Evolutionary conservation across 2,888 invertebrate genomes (phyloP), one percentile per base, ranked within the genome.

Genomic region (Rapana venosa): DNA sequence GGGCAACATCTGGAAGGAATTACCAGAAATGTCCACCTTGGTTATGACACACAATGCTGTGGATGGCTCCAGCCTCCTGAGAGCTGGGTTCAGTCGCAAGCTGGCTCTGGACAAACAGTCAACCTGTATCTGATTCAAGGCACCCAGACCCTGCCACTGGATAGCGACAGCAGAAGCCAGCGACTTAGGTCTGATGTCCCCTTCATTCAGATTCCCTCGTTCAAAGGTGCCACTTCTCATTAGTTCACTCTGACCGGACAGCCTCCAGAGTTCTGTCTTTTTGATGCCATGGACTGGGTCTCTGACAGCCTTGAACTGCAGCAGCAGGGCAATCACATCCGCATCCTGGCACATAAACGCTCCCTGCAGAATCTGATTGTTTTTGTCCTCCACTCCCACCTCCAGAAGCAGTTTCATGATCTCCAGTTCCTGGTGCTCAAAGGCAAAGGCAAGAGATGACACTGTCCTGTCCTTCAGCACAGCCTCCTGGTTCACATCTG

Each of bases 261-360:
- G 66, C 47, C 90, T 81, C 0, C 97, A 97, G 96, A 98, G 97
- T 0, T 97, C 97, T 92, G 98, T 98, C 95, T 98, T 98, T 96
- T 99, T 99, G 87, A 99, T 97, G 96, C 98, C 98, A 96, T 98
- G 98, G 94, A 99, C 99, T 0, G 98, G 98, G 96, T 99, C 99
- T 0, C 98, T 97, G 77, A 95, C 93, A 11, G 97, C 97, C 96
- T 98, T 98, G 87, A 98, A 98, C 0, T 98, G 98, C n/a, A 99
- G 96, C 47, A 99, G 96, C 92, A 98, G 97, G 13, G 98, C 97
- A n/a, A 95, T 91, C 88, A 95, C 92, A 0, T 97, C 97, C 94
- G 98, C 98, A 94, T 98, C 98, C 32, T 97, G 87, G 30, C 84
- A 86, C 77, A 91, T 89, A 83, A 91, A 89, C 11, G 98, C 98